Evolutionary conservation across 2,888 invertebrate species (phyloP).

Genomic region (Meiosimyza platycephala): DNA sequence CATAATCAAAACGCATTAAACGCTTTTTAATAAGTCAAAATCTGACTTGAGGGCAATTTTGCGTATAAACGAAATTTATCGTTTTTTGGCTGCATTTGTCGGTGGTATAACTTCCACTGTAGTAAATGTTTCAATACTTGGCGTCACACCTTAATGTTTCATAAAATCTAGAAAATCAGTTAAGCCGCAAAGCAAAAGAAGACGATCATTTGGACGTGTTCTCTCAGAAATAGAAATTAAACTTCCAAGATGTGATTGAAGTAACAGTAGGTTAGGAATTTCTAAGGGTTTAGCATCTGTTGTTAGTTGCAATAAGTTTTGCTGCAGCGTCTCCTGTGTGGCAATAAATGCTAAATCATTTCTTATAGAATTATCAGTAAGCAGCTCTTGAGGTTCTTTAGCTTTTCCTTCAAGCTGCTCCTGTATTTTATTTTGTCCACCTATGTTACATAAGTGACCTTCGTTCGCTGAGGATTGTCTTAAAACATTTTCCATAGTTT

Average conservation of each 20-base stretch:
- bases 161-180: no score
- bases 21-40: slow-evolving; percentile 85
- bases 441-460: no score
- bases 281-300: slow-evolving; percentile 46
- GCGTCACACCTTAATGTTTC: slow-evolving; percentile 72
- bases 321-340: no score
- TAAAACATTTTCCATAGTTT: no score
- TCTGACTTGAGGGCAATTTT: slow-evolving; percentile 75
- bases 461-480: no score
- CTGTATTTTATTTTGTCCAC: no score
- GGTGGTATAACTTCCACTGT: slow-evolving; percentile 79
- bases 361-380: no score
- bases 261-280: slow-evolving; percentile 77
- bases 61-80: slow-evolving; percentile 74
- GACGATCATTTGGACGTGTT: slow-evolving; percentile 73
- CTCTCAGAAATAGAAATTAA: slow-evolving; percentile 73
- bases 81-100: slow-evolving; percentile 75
- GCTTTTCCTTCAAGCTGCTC: no score
- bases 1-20: slow-evolving; percentile 75
- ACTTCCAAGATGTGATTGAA: slow-evolving; percentile 72
- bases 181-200: no score
- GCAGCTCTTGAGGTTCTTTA: no score
- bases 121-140: slow-evolving; percentile 84
- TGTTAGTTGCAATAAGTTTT: not conserved
- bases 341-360: no score